These are phyloP conservation scores for Bellardia pandia DNA, from an alignment of 2,888 invertebrate genomes.

Conservation along the genomic window DNA sequence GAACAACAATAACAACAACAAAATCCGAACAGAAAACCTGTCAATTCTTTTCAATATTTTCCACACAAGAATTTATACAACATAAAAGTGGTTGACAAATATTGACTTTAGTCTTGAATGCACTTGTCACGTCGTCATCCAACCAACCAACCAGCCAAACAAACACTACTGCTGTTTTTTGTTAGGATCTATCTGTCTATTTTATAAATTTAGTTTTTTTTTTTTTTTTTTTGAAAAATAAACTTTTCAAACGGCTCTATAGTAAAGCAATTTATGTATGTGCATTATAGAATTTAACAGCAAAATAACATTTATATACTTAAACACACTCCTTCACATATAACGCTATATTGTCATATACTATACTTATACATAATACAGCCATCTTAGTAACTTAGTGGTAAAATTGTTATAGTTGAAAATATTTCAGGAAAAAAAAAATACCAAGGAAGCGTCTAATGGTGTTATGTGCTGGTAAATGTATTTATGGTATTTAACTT, in stretches of 20 bases:
- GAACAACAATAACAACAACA: background rate
- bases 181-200: slow-evolving; percentile 17
- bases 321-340: background rate
- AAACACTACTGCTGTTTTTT: slow-evolving; percentile 3
- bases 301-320: slow-evolving; percentile 19
- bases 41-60: slow-evolving; percentile 55
- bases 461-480: slow-evolving; percentile 1
- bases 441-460: slow-evolving; percentile 13
- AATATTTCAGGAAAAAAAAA: slow-evolving; percentile 35
- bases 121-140: slow-evolving; percentile 66
- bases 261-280: slow-evolving; percentile 46
- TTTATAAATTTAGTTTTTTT: slow-evolving; percentile 28
- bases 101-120: slow-evolving; percentile 72
- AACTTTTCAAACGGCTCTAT: slow-evolving; percentile 29
- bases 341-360: background rate
- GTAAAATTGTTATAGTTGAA: slow-evolving; percentile 9
- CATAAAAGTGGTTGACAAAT: slow-evolving; percentile 73
- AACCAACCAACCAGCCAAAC: slow-evolving; percentile 37
- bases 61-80: slow-evolving; percentile 53
- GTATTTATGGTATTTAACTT: background rate
- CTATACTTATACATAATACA: background rate
- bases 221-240: slow-evolving; percentile 5
- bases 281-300: slow-evolving; percentile 32
- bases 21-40: slow-evolving; percentile 13
- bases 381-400: background rate